Conservation (phyloP, 2,888 invertebrate species). For the Theristus sp. region DNA sequence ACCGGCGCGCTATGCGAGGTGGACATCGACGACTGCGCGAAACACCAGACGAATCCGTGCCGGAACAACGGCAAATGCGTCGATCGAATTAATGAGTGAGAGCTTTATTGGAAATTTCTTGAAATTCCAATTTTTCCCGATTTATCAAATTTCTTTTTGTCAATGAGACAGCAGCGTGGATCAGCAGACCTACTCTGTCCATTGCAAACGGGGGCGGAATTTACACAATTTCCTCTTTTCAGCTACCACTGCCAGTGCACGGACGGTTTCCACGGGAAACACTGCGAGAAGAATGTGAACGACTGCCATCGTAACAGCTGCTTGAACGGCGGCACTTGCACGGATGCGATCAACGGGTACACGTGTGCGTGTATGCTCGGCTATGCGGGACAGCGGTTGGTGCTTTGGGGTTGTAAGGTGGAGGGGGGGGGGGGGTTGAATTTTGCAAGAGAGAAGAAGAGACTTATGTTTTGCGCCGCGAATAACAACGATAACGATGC, state of each 20-base stretch:
- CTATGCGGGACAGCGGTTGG: background rate
- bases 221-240: background rate
- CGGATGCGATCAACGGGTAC: constrained; percentile 8
- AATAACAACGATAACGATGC: too few relatives aligned
- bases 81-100: constrained; percentile 8
- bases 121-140: too few relatives aligned
- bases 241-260: constrained; percentile 49
- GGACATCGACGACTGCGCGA: constrained; percentile 10
- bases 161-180: too few relatives aligned
- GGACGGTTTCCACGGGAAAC: constrained; percentile 68
- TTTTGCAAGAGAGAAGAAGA: too few relatives aligned
- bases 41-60: constrained; percentile 16
- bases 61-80: constrained; percentile 17
- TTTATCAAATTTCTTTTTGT: too few relatives aligned
- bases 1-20: constrained; percentile 12
- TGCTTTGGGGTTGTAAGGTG: too few relatives aligned
- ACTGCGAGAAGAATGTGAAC: constrained; percentile 80
- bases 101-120: too few relatives aligned
- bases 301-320: constrained; percentile 87
- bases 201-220: too few relatives aligned
- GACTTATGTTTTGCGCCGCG: too few relatives aligned
- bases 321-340: constrained; percentile 27
- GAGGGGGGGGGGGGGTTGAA: too few relatives aligned
- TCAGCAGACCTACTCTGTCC: too few relatives aligned
- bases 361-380: constrained; percentile 8